phyloP scores from a whole-genome alignment of 2,888 invertebrate species.

The Diplolepis rosae region DNA sequence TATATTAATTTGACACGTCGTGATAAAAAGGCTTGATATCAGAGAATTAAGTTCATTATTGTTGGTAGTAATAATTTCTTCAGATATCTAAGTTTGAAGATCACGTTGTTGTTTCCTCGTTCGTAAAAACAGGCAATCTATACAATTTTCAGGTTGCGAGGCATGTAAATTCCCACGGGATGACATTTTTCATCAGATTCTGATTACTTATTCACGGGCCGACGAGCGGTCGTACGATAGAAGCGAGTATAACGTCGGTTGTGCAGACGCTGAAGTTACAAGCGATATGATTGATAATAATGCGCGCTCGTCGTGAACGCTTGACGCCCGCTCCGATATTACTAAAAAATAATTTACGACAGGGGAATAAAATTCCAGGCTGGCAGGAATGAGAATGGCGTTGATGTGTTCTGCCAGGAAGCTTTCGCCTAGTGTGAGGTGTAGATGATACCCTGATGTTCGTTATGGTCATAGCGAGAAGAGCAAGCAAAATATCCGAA shows the following conservation, averaged over 20 bases:
- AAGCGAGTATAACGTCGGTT: constrained; percentile 1
- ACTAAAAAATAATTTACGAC: constrained; percentile 66
- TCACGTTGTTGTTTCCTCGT: background rate
- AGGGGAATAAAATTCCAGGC: constrained; percentile 60
- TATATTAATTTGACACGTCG: background rate
- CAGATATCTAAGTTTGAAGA: background rate
- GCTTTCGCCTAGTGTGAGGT: background rate
- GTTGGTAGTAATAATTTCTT: background rate
- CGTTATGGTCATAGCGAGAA: background rate
- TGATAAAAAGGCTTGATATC: background rate
- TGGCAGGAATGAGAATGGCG: constrained; percentile 42
- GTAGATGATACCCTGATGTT: background rate
- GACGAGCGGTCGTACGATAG: constrained; percentile 44
- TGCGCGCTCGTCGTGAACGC: constrained; percentile 54
- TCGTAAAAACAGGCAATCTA: constrained; percentile 1
- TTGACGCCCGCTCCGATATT: constrained; percentile 51
- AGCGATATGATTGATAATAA: constrained; percentile 68
- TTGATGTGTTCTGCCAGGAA: constrained; percentile 47
- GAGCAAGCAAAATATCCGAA: no score
- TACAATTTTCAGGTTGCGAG: constrained; percentile 47
- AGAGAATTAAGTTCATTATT: constrained; percentile 2
- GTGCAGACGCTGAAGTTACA: constrained; percentile 34
- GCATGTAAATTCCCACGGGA: constrained; percentile 57
- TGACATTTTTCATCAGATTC: constrained; percentile 65
- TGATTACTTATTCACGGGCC: constrained; percentile 64